A percentile compares a stretch with the other conserved stretches of the same genome.
Conservation (phyloP, 2,113 vertebrate species). For the Callocephalon fimbriatum region DNA sequence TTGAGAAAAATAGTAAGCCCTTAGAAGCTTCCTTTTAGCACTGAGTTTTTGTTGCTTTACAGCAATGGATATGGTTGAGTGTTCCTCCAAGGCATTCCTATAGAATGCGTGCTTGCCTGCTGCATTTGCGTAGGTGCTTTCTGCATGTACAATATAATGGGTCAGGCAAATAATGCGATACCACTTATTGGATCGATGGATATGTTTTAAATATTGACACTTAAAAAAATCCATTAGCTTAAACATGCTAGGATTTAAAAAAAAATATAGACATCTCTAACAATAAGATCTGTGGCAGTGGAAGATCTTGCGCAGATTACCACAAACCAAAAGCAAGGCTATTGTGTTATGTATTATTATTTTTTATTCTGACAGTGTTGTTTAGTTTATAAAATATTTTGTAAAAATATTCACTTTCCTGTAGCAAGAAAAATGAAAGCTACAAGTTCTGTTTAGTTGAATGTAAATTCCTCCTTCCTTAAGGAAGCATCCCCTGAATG, state of each 20-base stretch:
- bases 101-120: not conserved
- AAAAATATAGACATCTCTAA: not conserved
- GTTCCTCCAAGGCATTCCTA: not conserved
- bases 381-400: not conserved
- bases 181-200: constrained; percentile 18
- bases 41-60: not conserved
- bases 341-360: not conserved
- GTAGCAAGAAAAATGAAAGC: not conserved
- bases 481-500: not conserved
- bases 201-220: constrained; percentile 11
- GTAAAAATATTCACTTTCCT: not conserved
- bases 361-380: not conserved
- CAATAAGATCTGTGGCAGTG: not conserved
- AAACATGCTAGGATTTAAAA: not conserved
- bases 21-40: not conserved
- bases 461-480: not conserved
- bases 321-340: not conserved
- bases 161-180: not conserved
- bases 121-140: not conserved
- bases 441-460: not conserved
- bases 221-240: constrained; percentile 18
- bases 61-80: not conserved
- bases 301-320: not conserved
- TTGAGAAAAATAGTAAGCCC: not conserved
- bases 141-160: not conserved